A percentile compares a stretch with the other conserved stretches of the same genome.
Conservation (phyloP, 2,888 invertebrate species). For the Petrolisthes manimaculis region DNA sequence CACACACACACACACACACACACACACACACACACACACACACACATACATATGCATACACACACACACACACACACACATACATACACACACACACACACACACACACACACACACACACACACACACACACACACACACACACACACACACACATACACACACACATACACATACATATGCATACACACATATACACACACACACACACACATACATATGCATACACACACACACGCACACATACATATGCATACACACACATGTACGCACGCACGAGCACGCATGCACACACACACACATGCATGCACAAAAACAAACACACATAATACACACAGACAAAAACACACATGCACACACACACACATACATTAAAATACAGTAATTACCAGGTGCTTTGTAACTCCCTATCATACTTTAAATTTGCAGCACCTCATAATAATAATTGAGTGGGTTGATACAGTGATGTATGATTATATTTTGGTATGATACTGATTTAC, state of each 20-base stretch:
- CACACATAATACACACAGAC: too few species aligned
- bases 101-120: constrained; percentile 1
- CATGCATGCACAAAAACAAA: too few species aligned
- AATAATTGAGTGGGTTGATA: too few species aligned
- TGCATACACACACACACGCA: background rate
- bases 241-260: background rate
- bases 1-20: background rate
- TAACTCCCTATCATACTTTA: too few species aligned
- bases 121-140: constrained; percentile 1
- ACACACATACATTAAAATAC: too few species aligned
- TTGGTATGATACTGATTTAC: too few species aligned
- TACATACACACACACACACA: background rate
- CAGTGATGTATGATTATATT: too few species aligned
- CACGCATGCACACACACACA: background rate
- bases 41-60: background rate
- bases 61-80: constrained; percentile 1
- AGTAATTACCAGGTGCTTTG: too few species aligned
- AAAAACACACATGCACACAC: too few species aligned
- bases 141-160: background rate
- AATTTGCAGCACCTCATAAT: too few species aligned
- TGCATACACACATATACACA: constrained; percentile 10
- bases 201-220: background rate
- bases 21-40: constrained; percentile 3
- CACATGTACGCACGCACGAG: constrained; percentile 5
- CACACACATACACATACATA: background rate